Evolutionary conservation across 1,140 invertebrate genomes (phyloP).

Genomic region (Bradysia coprophila): DNA sequence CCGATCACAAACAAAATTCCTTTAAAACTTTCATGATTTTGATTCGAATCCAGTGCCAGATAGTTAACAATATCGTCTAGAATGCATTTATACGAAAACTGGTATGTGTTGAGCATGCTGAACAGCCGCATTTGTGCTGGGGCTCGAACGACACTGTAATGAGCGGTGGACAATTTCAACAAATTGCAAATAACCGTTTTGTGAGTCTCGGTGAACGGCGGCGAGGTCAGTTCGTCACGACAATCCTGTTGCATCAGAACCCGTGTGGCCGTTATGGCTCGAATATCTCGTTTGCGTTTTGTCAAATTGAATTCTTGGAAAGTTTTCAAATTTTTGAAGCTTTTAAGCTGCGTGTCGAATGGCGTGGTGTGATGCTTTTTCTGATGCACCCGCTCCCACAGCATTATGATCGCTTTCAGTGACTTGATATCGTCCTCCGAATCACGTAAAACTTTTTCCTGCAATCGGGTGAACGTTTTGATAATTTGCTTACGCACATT

Average conservation of each 20-base stretch:
- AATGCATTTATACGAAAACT: constrained; percentile 38
- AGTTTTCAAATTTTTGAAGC: constrained; percentile 6
- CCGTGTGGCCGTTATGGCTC: constrained; percentile 41
- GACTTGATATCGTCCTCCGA: constrained; percentile 60
- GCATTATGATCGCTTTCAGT: constrained; percentile 36
- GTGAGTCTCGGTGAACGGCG: constrained; percentile 34
- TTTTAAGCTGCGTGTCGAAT: constrained; percentile 6
- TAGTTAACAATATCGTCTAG: constrained; percentile 36
- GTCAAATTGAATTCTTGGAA: constrained; percentile 38
- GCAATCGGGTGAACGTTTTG: constrained; percentile 30
- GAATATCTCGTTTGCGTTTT: constrained; percentile 37
- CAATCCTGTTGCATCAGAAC: constrained; percentile 47
- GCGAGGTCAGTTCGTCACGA: constrained; percentile 23
- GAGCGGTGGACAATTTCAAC: constrained; percentile 41
- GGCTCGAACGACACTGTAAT: constrained; percentile 42
- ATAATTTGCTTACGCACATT: constrained; percentile 38
- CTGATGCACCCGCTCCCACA: constrained; percentile 12
- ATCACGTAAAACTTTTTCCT: constrained; percentile 34
- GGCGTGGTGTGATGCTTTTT: constrained; percentile 2
- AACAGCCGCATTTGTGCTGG: constrained; percentile 41
- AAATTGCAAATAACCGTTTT: constrained; percentile 38
- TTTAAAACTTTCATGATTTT: constrained; percentile 55
- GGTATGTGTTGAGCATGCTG: constrained; percentile 27
- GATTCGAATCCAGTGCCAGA: constrained; percentile 33
- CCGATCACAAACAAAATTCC: constrained; percentile 61